Percentiles rank a stretch among this genome's conserved stretches.
phyloP scores from a whole-genome alignment of 2,113 vertebrate genomes.

The Trogon melanurus region DNA sequence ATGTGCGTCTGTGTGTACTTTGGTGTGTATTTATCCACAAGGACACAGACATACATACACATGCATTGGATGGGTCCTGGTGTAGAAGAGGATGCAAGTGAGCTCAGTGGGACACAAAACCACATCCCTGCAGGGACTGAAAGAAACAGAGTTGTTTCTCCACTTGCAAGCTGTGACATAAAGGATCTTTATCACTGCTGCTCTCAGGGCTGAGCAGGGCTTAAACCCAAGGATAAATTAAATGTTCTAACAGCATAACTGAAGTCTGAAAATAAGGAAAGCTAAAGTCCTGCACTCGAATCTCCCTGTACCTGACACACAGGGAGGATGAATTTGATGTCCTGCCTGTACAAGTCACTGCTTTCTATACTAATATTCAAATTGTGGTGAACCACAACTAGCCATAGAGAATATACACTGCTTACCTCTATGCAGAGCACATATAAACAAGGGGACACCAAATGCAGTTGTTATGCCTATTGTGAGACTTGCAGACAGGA shows the following conservation, averaged over 20 bases:
- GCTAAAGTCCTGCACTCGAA: not conserved
- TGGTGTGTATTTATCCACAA: not conserved
- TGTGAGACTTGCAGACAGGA: not conserved
- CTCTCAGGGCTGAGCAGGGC: not conserved
- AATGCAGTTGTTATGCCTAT: fast-evolving
- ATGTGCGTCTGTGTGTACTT: not conserved
- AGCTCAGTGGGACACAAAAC: not conserved
- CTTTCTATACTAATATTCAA: not conserved
- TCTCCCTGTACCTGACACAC: not conserved
- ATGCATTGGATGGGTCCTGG: not conserved
- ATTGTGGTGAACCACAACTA: not conserved
- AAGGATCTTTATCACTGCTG: not conserved
- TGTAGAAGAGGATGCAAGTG: not conserved
- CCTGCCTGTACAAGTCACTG: not conserved
- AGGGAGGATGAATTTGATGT: not conserved
- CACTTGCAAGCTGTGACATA: not conserved
- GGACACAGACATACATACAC: not conserved
- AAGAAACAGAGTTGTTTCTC: not conserved
- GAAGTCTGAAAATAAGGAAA: not conserved
- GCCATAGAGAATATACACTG: not conserved
- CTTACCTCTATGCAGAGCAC: not conserved
- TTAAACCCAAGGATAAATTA: not conserved
- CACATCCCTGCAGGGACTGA: not conserved
- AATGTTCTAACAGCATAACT: not conserved
- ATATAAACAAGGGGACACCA: not conserved